Base-by-base conservation (phyloP, 1,140 invertebrate species). In the Glossosoma conforme region DNA sequence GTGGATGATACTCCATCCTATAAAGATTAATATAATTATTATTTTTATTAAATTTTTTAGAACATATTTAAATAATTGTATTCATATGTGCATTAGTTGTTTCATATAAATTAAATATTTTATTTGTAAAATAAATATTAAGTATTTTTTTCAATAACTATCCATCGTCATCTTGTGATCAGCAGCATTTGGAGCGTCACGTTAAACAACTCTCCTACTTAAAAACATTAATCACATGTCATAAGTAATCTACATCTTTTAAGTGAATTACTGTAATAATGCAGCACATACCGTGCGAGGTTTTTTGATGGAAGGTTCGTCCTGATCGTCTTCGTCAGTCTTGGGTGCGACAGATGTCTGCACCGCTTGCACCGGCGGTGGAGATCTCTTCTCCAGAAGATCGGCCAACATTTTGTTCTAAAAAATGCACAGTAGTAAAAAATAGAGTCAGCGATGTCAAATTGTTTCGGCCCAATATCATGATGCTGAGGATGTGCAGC, bases 351-450 rank as follows among this genome's bases (percentile, higher is more conserved):
- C 25, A 28, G 25, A 28, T 35, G 32, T 20, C 32, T 24, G 9
- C 22, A 33, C 11, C n/a, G 19, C 17, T 5, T 69, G 69, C 2
- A 71, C 64, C 3, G 68, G 70, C 3, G 71, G 72, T 25, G 71
- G 69, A 1, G 72, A 73, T 56, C 73, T 72, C 49, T 75, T 75
- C 54, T 75, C 71, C 2, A 75, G 60, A 13, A 75, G 54, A 46
- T 72, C 71, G 0, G 71, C 69, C 35, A 75, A 58, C 70, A 75
- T 74, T 64, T 74, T 74, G 52, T 75, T 75, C 63, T 75, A 67
- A 21, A 54, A 53, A 19, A 13, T 10, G 6, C 25, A n/a, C 25
- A 28, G 6, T 28, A n/a, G 6, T 28, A 8, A n/a, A 28, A 28
- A 28, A 28, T 8, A 28, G n/a, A n/a, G n/a, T 6, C 25, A 28